A percentile compares a stretch with the other conserved stretches of the same genome.
Conservation (phyloP, 2,888 invertebrate species). For the Lochmaea crataegi region DNA sequence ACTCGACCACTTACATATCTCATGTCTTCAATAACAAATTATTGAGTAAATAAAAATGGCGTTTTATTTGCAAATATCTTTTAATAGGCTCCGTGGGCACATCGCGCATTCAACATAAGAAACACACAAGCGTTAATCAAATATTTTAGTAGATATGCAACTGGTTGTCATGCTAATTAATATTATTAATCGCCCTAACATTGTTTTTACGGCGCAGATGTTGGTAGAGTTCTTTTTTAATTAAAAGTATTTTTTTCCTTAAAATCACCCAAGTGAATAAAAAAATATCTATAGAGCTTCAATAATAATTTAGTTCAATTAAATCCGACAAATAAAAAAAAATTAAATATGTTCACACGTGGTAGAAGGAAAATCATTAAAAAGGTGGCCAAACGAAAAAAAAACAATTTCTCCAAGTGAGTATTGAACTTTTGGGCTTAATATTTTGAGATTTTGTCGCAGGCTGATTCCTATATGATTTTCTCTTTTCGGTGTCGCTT, state of each 20-base stretch:
- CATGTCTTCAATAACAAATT: conserved; percentile 52
- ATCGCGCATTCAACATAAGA: conserved; percentile 9
- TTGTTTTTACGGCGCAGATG: background rate
- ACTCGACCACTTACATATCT: conserved; percentile 48
- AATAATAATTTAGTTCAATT: no score
- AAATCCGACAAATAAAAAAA: no score
- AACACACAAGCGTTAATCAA: conserved; percentile 24
- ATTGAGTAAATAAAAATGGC: conserved; percentile 50
- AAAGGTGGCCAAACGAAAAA: no score
- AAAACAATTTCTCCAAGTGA: no score
- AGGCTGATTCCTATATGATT: no score
- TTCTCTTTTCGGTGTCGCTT: background rate
- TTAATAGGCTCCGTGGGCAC: conserved; percentile 39
- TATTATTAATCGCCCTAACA: conserved; percentile 43
- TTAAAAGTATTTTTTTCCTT: no score
- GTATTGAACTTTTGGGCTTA: no score
- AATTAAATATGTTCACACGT: no score
- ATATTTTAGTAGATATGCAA: conserved; percentile 29
- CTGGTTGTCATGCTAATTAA: conserved; percentile 42
- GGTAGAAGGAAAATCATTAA: no score
- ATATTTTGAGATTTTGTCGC: no score
- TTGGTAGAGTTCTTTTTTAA: background rate
- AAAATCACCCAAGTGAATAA: no score
- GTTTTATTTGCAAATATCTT: conserved; percentile 42
- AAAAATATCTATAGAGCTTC: no score